Evolutionary conservation across 1,140 invertebrate species (phyloP), one percentile per base, ranked within the genome.

Genomic region (Hypothenemus hampei): DNA sequence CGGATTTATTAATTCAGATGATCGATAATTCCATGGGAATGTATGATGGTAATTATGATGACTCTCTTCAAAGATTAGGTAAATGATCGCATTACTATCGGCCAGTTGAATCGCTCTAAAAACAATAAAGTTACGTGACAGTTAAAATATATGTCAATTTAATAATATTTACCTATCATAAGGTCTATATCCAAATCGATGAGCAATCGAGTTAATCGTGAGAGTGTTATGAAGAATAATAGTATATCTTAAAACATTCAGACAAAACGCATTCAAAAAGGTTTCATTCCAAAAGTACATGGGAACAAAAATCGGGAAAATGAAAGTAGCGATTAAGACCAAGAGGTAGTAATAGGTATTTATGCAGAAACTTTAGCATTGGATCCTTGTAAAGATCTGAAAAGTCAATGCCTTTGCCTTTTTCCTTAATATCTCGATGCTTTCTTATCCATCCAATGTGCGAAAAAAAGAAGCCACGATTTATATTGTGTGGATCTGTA

Each of bases 11-110:
- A 91, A 75, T 67, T 92, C 89, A 4, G 87, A 78, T 2, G 89
- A 85, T 68, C 91, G 89, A 77, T 94, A 94, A 68, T 97, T 94
- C 82, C 90, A 91, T 0, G 95, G 94, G 75, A 97, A 97, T 0
- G 88, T 87, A 73, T 97, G 93, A 69, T 97, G 94, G 72, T 95
- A 97, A 72, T 97, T 97, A 69, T 97, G 93, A 83, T 89, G 94
- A 3, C 92, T 92, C 74, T 93, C 89, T 0, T 89, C 89, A 6
- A 88, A 72, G 2, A 86, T 84, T 35, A 85, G 77, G 0, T 88
- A 47, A 0, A 87, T 78, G 0, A 91, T 87, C 0, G 77, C 71
- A 7, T 76, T 70, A 63, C 90, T 90, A 70, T 91, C 80, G 0
- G 83, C 70, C 1, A 89, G 87, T 67, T 85, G 87, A 57, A 91